Evolutionary conservation across 2,113 vertebrate genomes (phyloP).

Genomic region (Delphinus delphis): DNA sequence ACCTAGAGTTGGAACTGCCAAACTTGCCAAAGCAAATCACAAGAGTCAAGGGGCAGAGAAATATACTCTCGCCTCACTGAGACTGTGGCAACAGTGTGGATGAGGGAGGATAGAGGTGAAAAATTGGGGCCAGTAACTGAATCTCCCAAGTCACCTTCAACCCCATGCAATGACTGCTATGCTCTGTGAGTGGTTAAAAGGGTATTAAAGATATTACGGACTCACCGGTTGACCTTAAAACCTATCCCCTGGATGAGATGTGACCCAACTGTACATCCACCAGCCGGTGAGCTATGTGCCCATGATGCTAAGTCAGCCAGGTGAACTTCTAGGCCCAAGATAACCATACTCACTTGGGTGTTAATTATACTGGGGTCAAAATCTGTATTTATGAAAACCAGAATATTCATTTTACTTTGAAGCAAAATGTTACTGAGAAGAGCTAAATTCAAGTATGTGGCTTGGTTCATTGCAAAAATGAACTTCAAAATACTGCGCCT

Average conservation of each 20-base stretch:
- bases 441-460: not conserved
- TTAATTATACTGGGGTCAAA: not conserved
- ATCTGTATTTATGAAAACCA: not conserved
- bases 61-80: fast-evolving
- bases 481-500: not conserved
- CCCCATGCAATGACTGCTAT: not conserved
- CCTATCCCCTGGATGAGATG: not conserved
- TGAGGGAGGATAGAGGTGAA: not conserved
- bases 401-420: not conserved
- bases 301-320: not conserved
- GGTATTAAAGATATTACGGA: not conserved
- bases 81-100: not conserved
- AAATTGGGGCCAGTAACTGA: not conserved
- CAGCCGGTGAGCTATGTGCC: not conserved
- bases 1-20: not conserved
- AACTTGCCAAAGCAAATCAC: not conserved
- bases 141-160: not conserved
- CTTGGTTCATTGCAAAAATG: not conserved
- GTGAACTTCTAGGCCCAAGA: not conserved
- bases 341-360: not conserved
- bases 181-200: not conserved
- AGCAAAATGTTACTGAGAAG: not conserved
- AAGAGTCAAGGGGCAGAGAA: not conserved
- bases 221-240: not conserved
- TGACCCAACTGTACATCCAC: not conserved